Base-by-base conservation (phyloP, 1,140 invertebrate genomes). In the Notospermus geniculatus region DNA sequence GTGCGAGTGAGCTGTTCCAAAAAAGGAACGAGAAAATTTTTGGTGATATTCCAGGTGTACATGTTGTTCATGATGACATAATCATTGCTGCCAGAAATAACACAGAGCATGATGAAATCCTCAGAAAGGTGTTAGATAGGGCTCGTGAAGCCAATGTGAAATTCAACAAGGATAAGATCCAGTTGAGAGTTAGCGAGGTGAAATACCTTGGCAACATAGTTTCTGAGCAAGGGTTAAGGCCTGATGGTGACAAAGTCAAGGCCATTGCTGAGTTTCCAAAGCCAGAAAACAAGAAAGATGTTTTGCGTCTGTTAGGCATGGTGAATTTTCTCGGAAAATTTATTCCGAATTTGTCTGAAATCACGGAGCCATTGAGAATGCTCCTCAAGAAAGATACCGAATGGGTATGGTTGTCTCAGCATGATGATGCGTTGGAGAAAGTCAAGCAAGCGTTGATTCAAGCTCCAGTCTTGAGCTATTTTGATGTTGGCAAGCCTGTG, bases 271-370 rank as follows among this genome's bases (percentile, higher is more conserved):
- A 52, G 25, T 52, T n/a, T n/a, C 46, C 46, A 7, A n/a, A 22
- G 19, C 19, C 46, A 52, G 9, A 52, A 27, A n/a, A 52, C 25
- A 27, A 19, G 19, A 22, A 19, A n/a, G 19, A 52, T 19, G 46
- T 52, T 5, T 9, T 19, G 46, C 19, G n/a, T 52, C 25, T 52
- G 4, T 27, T 52, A 27, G 79, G 79, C 1, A 62, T 80, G 45
- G 65, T 73, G 19, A 76, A 76, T 28, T 84, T 80, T 67, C 83
- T 82, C 59, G 56, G 43, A 1, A 67, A 78, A 22, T 84, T 83
- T 60, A 27, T 52, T 7, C 46, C 46, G 25, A 52, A 52, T 52
- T 52, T 52, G 46, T 52, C 46, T 22, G 46, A 52, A n/a, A 52
- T 52, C 5, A 52, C 19, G 9, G 46, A 52, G n/a, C 46, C 19